Evolutionary conservation across 2,113 vertebrate species (phyloP), one percentile per base, ranked within the genome.

Genomic region (Platichthys stellatus): DNA sequence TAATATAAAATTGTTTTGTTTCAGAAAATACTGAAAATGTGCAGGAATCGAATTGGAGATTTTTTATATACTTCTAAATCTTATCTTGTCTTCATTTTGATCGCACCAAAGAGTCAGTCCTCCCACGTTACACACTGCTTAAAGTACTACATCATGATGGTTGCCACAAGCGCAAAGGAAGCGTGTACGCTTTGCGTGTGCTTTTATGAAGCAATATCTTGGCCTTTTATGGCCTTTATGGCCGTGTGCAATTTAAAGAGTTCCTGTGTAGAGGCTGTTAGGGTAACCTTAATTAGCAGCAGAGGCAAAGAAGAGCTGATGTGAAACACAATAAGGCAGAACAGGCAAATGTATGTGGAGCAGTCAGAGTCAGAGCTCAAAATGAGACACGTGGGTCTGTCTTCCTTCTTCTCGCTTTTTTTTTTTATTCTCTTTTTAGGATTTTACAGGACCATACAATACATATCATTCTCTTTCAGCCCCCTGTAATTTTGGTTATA

Each of bases 211-310:
- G 35, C 53, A 17, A n/a, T 8, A 11, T 18, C 10, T 64, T 28
- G 38, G 20, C 26, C 54, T 63, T 69, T 38, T 35, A 35, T 47
- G 18, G 15, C n/a, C 58, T 69, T 38, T 35, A 35, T 47, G 18
- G 15, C n/a, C 58, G 26, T 63, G 47, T 26, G 28, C 54, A 63
- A 61, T 70, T 86, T 54, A 76, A 78, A 78, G 65, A 63, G 53
- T 68, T 57, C 6, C 10, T 7, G 38, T 18, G 38, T 43, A 38
- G 26, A 24, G 12, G 40, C 53, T 10, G 28, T 23, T 21, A 14
- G 21, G 63, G 57, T 57, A 26, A 57, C 63, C 2, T 12, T 67
- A 57, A 68, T 73, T 73, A 72, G 69, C 63, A 62, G 23, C 14
- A 72, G 18, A 73, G 58, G 31, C n/a, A 58, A n/a, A 38, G 11